Percentiles rank a stretch among this genome's conserved stretches.
phyloP scores from a whole-genome alignment of 2,888 invertebrate genomes.

The Apantesis nais region DNA sequence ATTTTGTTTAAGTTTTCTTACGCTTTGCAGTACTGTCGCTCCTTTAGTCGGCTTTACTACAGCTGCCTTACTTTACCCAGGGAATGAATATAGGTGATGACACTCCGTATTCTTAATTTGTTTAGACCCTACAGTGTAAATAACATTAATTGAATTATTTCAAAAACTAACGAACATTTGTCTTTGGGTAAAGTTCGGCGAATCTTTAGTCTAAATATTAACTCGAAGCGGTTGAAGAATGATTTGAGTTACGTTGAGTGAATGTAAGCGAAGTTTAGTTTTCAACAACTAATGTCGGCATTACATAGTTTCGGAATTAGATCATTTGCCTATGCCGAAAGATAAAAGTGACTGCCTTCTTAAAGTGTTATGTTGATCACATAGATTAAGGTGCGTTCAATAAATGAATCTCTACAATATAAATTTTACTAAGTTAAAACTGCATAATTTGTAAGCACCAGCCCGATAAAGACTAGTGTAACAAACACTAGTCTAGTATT shows the following conservation, averaged over 20 bases:
- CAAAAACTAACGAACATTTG: not conserved
- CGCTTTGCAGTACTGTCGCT: no score
- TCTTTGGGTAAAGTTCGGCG: conserved; percentile 25
- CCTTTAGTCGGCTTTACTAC: no score
- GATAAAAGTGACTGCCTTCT: conserved; percentile 20
- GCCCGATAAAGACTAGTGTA: not conserved
- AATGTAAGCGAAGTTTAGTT: conserved; percentile 20
- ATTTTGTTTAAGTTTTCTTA: no score
- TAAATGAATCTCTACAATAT: not conserved
- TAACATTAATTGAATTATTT: not conserved
- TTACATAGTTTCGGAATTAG: conserved; percentile 9
- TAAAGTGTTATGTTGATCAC: conserved; percentile 4
- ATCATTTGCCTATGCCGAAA: not conserved
- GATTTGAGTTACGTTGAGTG: conserved; percentile 20
- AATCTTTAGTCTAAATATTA: conserved; percentile 35
- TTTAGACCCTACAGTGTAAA: not conserved
- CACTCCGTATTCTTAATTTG: no score
- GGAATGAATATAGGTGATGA: no score
- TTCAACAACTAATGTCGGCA: conserved; percentile 20
- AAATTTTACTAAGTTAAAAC: not conserved
- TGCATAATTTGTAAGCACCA: not conserved
- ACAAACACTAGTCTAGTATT: no score
- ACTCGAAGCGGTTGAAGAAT: conserved; percentile 20
- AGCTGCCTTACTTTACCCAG: no score
- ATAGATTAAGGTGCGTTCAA: not conserved